Percentiles rank a stretch among this genome's conserved stretches.
These are phyloP conservation scores for Apodemus speciosus DNA, from an alignment of 2,113 vertebrate species.

Conservation along the genomic window DNA sequence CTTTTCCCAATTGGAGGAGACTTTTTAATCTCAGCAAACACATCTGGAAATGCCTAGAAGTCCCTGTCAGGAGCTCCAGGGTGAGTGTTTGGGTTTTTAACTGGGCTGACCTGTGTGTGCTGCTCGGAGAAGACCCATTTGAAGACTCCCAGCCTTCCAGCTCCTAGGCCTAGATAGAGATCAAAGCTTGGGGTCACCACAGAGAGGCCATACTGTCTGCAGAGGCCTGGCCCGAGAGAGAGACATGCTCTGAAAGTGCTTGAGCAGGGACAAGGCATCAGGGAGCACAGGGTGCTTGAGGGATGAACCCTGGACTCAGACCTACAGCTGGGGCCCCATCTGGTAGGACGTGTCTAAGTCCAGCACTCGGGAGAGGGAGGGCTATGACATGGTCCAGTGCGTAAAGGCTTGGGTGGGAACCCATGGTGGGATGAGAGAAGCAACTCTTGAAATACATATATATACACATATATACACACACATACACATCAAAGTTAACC, in stretches of 20 bases:
- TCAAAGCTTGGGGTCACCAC: background rate
- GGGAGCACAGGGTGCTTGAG: background rate
- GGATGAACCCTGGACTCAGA: background rate
- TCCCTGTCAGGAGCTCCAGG: background rate
- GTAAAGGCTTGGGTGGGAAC: background rate
- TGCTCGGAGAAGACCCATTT: background rate
- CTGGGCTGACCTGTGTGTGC: background rate
- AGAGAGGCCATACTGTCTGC: background rate
- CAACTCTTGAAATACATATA: background rate
- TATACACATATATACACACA: background rate
- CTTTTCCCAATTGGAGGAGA: background rate
- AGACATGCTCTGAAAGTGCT: no score
- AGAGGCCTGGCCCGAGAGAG: no score
- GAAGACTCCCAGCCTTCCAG: no score
- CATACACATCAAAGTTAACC: background rate
- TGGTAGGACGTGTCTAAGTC: background rate
- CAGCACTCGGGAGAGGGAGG: background rate
- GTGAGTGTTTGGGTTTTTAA: background rate
- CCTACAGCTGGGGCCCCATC: background rate
- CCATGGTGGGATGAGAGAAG: background rate
- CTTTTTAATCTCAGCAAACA: background rate
- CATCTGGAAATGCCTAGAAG: background rate
- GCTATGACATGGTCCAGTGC: background rate
- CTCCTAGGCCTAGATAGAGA: background rate
- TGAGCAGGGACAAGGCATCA: background rate